Base-by-base conservation (phyloP, 2,888 invertebrate species). In the Hypena proboscidalis region DNA sequence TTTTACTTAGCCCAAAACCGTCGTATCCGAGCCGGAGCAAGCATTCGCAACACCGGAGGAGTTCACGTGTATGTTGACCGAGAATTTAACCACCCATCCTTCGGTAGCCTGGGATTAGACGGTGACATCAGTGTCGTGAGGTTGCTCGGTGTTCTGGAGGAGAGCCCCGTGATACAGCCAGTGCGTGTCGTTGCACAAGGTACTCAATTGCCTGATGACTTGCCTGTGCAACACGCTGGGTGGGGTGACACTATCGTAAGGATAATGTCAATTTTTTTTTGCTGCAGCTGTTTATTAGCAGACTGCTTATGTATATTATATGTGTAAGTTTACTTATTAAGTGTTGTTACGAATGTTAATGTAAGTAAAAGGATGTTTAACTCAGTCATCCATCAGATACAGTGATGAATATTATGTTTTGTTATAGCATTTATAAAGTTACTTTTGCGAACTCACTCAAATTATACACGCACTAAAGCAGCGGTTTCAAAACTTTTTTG, bases 21-120 rank as follows among this genome's bases (percentile, higher is more conserved):
- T 17, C 79, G 83, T 2, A 61, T 84, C 17, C 58, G 83, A 2
- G 83, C 81, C 3, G 84, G 85, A 0, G 33, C 75, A 5, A 67
- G 72, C 2, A 55, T 41, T 54, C 77, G 80, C 10, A 66, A 74
- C 50, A 50, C 44, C 0, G 83, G 80, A 0, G 85, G 85, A 0
- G 15, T 33, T 1, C 1, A 71, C 4, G 13, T 36, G 7, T 23
- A 64, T 9, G 63, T 80, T 0, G 3, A 9, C 0, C n/a, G 17
- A 0, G 70, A 49, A 1, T 41, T 41, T 44, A 79, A 78, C 46
- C 63, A 63, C 19, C 60, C 54, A 2, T 2, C 15, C 4, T 63
- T 49, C 36, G 30, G 34, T 5, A 0, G 5, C 5, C 2, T n/a
- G 3, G 26, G 23, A 3, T 4, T 11, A 1, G 46, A 59, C 15